phyloP scores from a whole-genome alignment of 1,140 invertebrate genomes.

The Ooceraea biroi region DNA sequence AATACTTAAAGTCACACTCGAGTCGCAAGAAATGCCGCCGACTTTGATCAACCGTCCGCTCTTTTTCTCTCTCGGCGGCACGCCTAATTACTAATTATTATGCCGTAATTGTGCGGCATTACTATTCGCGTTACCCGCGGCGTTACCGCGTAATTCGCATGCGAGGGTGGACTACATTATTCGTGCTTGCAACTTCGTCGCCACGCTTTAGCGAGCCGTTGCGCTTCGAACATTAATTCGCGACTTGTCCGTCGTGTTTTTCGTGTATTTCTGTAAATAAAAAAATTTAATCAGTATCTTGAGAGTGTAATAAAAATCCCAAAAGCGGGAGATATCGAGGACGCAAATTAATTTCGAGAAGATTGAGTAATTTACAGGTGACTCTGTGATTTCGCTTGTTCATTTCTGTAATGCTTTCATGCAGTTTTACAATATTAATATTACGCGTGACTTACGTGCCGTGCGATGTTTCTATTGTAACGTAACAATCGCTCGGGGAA shows the following conservation, averaged over 20 bases:
- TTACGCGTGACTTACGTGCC: background rate
- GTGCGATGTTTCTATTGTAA: constrained; percentile 8
- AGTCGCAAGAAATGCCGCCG: constrained; percentile 24
- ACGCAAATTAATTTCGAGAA: background rate
- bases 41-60: constrained; percentile 9
- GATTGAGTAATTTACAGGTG: background rate
- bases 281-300: no score
- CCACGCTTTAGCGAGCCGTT: constrained; percentile 35
- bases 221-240: constrained; percentile 6
- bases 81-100: constrained; percentile 81
- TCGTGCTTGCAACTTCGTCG: constrained; percentile 74
- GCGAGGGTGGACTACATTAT: constrained; percentile 79
- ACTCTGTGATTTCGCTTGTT: background rate
- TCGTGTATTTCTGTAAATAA: background rate
- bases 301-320: no score
- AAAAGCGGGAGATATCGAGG: no score
- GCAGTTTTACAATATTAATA: background rate
- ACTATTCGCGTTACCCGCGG: constrained; percentile 55
- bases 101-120: constrained; percentile 79
- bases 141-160: constrained; percentile 69
- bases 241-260: background rate
- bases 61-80: constrained; percentile 18
- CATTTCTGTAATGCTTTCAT: background rate
- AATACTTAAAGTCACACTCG: constrained; percentile 73
- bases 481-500: constrained; percentile 37